phyloP scores from a whole-genome alignment of 1,140 invertebrate genomes.

The Papilio polytes region DNA sequence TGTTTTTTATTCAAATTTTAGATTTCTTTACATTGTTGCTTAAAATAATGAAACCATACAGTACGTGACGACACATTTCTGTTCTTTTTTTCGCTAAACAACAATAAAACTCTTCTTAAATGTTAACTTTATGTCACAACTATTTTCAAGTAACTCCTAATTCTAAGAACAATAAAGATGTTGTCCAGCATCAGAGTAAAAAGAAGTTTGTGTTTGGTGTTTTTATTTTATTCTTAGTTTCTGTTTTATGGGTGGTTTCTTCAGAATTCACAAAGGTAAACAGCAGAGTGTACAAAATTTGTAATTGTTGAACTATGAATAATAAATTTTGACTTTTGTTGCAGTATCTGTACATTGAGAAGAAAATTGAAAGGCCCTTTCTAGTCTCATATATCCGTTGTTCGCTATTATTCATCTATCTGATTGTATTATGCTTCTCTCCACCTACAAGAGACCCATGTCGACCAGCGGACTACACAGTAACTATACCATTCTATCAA shows the following conservation, averaged over 20 bases:
- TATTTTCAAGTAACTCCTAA: slow-evolving; percentile 72
- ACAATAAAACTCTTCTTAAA: slow-evolving; percentile 49
- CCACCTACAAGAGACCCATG: slow-evolving; percentile 77
- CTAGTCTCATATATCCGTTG: slow-evolving; percentile 76
- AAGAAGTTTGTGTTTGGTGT: slow-evolving; percentile 76
- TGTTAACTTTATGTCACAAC: slow-evolving; percentile 81
- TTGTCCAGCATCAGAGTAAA: slow-evolving; percentile 63
- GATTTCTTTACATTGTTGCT: background rate
- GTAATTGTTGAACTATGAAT: slow-evolving; percentile 8
- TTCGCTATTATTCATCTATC: slow-evolving; percentile 76
- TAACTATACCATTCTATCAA: slow-evolving; percentile 52
- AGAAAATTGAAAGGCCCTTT: slow-evolving; percentile 74
- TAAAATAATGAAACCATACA: slow-evolving; percentile 34
- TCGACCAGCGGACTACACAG: slow-evolving; percentile 75
- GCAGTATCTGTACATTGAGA: slow-evolving; percentile 76
- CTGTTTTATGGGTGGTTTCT: slow-evolving; percentile 76
- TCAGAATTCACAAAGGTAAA: slow-evolving; percentile 79
- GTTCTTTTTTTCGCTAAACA: slow-evolving; percentile 7
- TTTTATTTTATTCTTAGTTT: slow-evolving; percentile 74
- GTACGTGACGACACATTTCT: slow-evolving; percentile 10
- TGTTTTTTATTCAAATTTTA: slow-evolving; percentile 20
- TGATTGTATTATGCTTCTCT: slow-evolving; percentile 74
- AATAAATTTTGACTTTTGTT: slow-evolving; percentile 51
- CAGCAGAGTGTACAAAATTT: slow-evolving; percentile 9
- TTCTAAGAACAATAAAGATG: slow-evolving; percentile 75